Conservation (phyloP, 1,140 invertebrate species). For the Lasaia peninsularis region DNA sequence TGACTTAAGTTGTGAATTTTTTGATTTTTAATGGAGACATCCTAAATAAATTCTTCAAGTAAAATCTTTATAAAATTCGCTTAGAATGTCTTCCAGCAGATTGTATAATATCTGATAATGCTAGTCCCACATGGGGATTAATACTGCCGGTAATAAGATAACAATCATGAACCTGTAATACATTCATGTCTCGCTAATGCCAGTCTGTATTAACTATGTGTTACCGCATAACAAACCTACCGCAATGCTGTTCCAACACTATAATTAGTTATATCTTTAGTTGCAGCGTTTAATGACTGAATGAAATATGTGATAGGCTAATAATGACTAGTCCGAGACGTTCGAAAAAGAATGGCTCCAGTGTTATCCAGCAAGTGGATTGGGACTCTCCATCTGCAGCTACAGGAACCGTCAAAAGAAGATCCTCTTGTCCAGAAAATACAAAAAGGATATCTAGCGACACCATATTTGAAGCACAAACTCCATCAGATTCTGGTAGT, state of each 20-base stretch:
- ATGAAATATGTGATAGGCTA: conserved; percentile 48
- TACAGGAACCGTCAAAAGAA: conserved; percentile 81
- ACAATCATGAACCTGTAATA: conserved; percentile 4
- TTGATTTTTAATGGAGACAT: too few relatives aligned
- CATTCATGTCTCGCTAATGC: conserved; percentile 49
- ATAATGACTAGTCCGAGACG: conserved; percentile 76
- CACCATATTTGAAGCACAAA: conserved; percentile 52
- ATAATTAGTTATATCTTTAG: conserved; percentile 19
- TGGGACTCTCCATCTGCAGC: conserved; percentile 84
- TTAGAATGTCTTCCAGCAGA: too few relatives aligned
- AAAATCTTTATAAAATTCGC: too few relatives aligned
- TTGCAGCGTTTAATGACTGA: conserved; percentile 25
- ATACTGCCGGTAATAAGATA: conserved; percentile 10
- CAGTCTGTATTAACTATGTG: conserved; percentile 17
- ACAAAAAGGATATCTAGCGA: conserved; percentile 38
- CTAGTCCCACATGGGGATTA: conserved; percentile 4
- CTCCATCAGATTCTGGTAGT: conserved; percentile 60
- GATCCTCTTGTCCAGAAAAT: conserved; percentile 75
- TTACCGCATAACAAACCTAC: conserved; percentile 32
- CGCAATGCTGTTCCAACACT: conserved; percentile 48
- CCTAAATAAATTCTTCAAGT: too few relatives aligned
- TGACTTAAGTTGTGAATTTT: too few relatives aligned
- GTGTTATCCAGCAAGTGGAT: conserved; percentile 74
- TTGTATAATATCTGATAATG: too few relatives aligned
- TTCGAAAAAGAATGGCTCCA: conserved; percentile 59